Conservation (phyloP, 2,888 invertebrate genomes). For the Pecten maximus region DNA sequence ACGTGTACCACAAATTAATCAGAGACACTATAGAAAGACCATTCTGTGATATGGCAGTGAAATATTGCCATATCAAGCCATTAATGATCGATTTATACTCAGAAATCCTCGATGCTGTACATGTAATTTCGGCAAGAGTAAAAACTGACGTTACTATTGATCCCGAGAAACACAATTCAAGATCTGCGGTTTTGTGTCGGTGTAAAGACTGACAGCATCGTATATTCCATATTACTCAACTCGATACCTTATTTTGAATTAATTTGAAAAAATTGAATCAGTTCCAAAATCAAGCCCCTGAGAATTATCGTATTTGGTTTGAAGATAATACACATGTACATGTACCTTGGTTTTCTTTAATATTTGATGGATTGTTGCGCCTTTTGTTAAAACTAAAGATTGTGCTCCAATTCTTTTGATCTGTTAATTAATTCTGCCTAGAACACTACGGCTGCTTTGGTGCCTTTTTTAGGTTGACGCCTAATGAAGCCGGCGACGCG, state of each 20-base stretch:
- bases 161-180: background rate
- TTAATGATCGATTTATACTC: background rate
- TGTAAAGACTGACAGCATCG: background rate
- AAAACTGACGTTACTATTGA: background rate
- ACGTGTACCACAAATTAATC: slow-evolving; percentile 25
- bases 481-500: background rate
- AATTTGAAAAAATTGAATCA: background rate
- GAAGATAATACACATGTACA: too few species aligned
- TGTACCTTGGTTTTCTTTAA: too few species aligned
- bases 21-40: background rate
- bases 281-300: background rate
- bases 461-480: background rate
- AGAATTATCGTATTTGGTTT: background rate
- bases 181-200: background rate
- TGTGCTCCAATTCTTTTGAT: background rate
- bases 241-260: background rate
- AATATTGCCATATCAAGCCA: background rate
- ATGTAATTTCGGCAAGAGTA: background rate
- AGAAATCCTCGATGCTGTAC: background rate
- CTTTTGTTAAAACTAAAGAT: background rate
- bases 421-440: too few species aligned
- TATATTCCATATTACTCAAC: background rate
- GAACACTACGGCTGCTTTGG: background rate
- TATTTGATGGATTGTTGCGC: background rate
- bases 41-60: background rate